Percentiles rank a stretch among this genome's conserved stretches.
These are phyloP conservation scores for Eretmochelys imbricata DNA, from an alignment of 2,113 vertebrate species.

Conservation along the genomic window DNA sequence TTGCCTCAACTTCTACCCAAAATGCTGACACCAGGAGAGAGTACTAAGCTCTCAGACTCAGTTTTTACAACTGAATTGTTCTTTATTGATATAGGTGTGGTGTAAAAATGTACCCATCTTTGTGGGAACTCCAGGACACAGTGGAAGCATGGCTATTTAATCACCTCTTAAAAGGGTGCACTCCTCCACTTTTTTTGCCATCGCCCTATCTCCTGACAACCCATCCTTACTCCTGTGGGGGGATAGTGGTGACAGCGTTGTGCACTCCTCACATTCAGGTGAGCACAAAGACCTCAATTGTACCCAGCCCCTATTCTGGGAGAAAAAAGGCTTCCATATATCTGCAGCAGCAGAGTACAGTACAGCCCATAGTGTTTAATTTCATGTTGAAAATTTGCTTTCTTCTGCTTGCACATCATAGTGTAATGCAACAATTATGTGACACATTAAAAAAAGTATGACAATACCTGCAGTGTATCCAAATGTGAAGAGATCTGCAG, in stretches of 20 bases:
- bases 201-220: not conserved
- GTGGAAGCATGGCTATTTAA: not conserved
- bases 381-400: slow-evolving; percentile 31
- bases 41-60: not conserved
- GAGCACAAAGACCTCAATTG: not conserved
- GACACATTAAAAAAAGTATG: slow-evolving; percentile 37
- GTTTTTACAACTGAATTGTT: not conserved
- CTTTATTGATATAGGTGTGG: not conserved
- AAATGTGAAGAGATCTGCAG: slow-evolving; percentile 45
- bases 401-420: slow-evolving; percentile 18
- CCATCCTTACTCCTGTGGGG: not conserved
- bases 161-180: rapidly evolving
- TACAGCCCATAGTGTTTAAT: not conserved
- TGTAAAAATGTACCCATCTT: not conserved
- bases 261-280: not conserved
- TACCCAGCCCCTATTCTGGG: not conserved
- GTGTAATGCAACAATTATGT: slow-evolving; percentile 11
- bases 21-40: not conserved
- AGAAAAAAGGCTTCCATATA: not conserved
- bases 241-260: not conserved
- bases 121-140: not conserved
- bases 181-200: not conserved
- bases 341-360: not conserved
- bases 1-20: not conserved
- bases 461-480: slow-evolving; percentile 41